A percentile compares a stretch with the other conserved stretches of the same genome.
Evolutionary conservation across 2,888 invertebrate species (phyloP).

Genomic region (Aplocera efformata): DNA sequence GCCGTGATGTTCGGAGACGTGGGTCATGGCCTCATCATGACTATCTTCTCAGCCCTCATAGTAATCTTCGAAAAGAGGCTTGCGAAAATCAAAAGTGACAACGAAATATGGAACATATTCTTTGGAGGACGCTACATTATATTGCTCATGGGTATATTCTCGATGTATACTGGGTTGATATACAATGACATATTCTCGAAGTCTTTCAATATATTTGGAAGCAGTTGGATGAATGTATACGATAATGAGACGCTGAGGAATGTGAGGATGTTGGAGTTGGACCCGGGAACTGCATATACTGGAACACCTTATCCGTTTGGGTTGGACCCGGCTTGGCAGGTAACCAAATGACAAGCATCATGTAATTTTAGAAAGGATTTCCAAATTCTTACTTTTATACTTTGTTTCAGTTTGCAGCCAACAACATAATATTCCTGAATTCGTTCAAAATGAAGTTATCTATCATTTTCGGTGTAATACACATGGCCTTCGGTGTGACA

Average conservation of each 20-base stretch:
- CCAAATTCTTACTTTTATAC: not conserved
- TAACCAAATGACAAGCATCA: slow-evolving; percentile 33
- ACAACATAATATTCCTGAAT: slow-evolving; percentile 86
- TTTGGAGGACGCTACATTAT: slow-evolving; percentile 88
- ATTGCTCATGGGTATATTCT: slow-evolving; percentile 86
- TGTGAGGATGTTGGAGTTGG: slow-evolving; percentile 58
- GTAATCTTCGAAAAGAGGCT: slow-evolving; percentile 83
- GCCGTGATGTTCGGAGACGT: slow-evolving; percentile 90
- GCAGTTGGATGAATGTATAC: slow-evolving; percentile 79
- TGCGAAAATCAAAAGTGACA: slow-evolving; percentile 67
- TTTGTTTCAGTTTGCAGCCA: slow-evolving; percentile 71
- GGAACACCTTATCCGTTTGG: slow-evolving; percentile 84
- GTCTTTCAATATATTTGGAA: slow-evolving; percentile 85
- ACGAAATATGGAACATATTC: slow-evolving; percentile 86
- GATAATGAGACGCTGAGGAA: slow-evolving; percentile 47
- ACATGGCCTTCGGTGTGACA: slow-evolving; percentile 87
- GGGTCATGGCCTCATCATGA: slow-evolving; percentile 86
- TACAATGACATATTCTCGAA: slow-evolving; percentile 88
- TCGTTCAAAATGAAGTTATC: slow-evolving; percentile 89
- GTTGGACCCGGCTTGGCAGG: slow-evolving; percentile 86
- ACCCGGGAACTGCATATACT: slow-evolving; percentile 65
- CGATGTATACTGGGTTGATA: slow-evolving; percentile 86
- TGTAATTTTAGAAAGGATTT: too few species aligned
- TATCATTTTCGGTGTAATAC: slow-evolving; percentile 85
- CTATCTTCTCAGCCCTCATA: slow-evolving; percentile 82